These are phyloP conservation scores for Actinia equina DNA, from an alignment of 64 coral and sea anemone genomes.

Conservation along the genomic window DNA sequence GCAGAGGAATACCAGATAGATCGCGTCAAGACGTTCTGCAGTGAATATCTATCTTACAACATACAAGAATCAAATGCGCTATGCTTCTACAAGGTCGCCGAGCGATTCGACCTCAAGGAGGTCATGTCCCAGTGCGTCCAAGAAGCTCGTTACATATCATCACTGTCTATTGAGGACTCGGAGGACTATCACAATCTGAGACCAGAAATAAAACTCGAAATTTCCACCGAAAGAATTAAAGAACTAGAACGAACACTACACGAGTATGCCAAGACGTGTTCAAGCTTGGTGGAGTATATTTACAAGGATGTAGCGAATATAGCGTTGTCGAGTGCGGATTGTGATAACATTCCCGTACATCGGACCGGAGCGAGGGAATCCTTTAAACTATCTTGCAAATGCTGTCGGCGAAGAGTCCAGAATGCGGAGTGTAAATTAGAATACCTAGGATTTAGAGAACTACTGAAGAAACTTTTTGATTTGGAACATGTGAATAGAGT, in stretches of 20 bases:
- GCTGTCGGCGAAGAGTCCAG: slow-evolving; percentile 48
- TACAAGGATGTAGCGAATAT: slow-evolving; percentile 42
- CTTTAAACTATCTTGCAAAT: slow-evolving; percentile 52
- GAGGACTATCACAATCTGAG: slow-evolving; percentile 18
- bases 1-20: slow-evolving; percentile 61
- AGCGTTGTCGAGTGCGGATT: slow-evolving; percentile 1
- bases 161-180: neutral
- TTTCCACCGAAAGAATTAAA: slow-evolving; percentile 27
- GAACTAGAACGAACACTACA: slow-evolving; percentile 52
- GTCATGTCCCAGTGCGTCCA: slow-evolving; percentile 30
- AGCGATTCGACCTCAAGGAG: slow-evolving; percentile 21
- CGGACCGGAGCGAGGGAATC: neutral
- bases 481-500: slow-evolving; percentile 42
- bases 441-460: slow-evolving; percentile 17
- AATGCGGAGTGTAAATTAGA: slow-evolving; percentile 17
- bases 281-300: slow-evolving; percentile 5
- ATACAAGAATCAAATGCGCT: slow-evolving; percentile 26
- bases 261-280: slow-evolving; percentile 50
- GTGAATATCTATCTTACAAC: slow-evolving; percentile 34
- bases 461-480: slow-evolving; percentile 60
- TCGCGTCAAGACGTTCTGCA: slow-evolving; percentile 32
- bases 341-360: slow-evolving; percentile 42
- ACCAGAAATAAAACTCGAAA: slow-evolving; percentile 43
- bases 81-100: slow-evolving; percentile 38
- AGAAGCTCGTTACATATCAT: slow-evolving; percentile 15